A percentile compares a stretch with the other conserved stretches of the same genome.
Conservation (phyloP, 2,113 vertebrate species). For the Labeo rohita region DNA sequence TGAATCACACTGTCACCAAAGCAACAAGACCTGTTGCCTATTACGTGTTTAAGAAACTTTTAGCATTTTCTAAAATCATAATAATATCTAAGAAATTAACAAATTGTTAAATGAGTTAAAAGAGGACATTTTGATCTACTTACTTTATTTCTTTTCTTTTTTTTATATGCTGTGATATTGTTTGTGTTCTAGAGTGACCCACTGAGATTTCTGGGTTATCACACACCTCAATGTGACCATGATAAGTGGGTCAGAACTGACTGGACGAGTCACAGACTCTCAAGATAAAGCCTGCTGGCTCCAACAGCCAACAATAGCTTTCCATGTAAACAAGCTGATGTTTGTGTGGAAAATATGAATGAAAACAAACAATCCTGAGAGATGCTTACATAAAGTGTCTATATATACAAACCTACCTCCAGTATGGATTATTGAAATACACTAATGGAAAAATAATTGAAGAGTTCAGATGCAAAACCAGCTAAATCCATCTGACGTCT, state of each 20-base stretch:
- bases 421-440: too few relatives aligned
- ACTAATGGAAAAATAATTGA: too few relatives aligned
- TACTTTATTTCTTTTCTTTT: background rate
- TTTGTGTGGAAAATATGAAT: conserved; percentile 29
- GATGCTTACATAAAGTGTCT: background rate
- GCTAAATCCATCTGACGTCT: too few relatives aligned
- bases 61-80: background rate
- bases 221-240: conserved; percentile 18
- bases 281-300: conserved; percentile 43
- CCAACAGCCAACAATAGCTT: conserved; percentile 17
- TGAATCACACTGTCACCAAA: background rate
- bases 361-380: conserved; percentile 26
- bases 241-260: conserved; percentile 35
- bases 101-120: too few relatives aligned
- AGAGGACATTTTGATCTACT: background rate
- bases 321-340: conserved; percentile 41
- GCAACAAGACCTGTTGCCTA: background rate
- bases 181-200: background rate
- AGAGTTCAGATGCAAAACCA: too few relatives aligned
- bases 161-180: background rate
- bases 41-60: background rate
- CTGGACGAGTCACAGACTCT: background rate
- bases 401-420: background rate
- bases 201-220: conserved; percentile 46
- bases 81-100: background rate